A percentile compares a stretch with the other conserved stretches of the same genome.
Evolutionary conservation across 1,140 invertebrate genomes (phyloP).

Genomic region (Galendromus occidentalis): DNA sequence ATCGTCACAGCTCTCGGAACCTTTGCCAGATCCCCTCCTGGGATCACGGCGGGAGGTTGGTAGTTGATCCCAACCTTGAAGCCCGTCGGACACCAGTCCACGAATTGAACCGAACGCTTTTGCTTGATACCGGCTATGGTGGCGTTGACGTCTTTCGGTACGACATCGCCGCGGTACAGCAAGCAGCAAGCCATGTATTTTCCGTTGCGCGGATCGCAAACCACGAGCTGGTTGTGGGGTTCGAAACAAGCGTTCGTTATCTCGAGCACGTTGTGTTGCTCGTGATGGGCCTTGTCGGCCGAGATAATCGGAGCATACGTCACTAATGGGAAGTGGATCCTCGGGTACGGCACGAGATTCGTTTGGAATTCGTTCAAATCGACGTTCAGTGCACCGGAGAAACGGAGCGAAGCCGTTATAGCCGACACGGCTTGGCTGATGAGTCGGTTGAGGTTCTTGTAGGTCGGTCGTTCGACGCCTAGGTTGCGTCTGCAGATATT

Average conservation of each 20-base stretch:
- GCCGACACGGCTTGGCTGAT: conserved; percentile 28
- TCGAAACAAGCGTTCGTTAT: conserved; percentile 32
- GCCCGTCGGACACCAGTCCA: conserved; percentile 29
- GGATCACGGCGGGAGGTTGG: conserved; percentile 32
- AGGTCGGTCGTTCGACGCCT: conserved; percentile 30
- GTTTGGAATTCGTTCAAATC: conserved; percentile 23
- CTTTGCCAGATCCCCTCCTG: conserved; percentile 42
- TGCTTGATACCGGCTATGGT: conserved; percentile 30
- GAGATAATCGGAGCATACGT: conserved; percentile 29
- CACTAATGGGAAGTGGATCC: conserved; percentile 42
- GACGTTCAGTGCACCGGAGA: conserved; percentile 24
- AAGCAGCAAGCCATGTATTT: conserved; percentile 36
- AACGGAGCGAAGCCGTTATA: conserved; percentile 18
- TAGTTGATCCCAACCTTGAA: conserved; percentile 25
- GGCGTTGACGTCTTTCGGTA: conserved; percentile 32
- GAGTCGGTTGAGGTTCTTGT: conserved; percentile 28
- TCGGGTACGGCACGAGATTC: conserved; percentile 25
- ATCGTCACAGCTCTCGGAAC: conserved; percentile 42
- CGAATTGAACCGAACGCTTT: conserved; percentile 30
- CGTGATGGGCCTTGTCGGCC: conserved; percentile 29
- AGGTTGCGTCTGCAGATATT: conserved; percentile 33
- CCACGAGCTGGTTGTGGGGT: conserved; percentile 30
- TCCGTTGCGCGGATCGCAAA: conserved; percentile 39
- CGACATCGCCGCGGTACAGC: conserved; percentile 33
- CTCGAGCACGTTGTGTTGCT: conserved; percentile 29